Percentiles rank a stretch among this genome's conserved stretches.
phyloP scores from a whole-genome alignment of 2,113 vertebrate species.

The Phalacrocorax brasilianus region DNA sequence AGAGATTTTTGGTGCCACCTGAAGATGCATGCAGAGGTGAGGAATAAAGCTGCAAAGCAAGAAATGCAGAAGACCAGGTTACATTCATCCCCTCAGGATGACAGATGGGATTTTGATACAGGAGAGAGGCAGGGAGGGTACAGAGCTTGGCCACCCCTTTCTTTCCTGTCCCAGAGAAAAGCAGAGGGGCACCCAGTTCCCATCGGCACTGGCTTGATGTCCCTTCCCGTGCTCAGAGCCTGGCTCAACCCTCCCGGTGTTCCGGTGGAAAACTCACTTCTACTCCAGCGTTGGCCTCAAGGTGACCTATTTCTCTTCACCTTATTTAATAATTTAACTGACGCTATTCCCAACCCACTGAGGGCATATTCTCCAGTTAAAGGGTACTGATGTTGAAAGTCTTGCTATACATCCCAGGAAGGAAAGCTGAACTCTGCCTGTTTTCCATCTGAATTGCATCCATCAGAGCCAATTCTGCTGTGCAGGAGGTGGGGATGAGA shows the following conservation, averaged over 20 bases:
- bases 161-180: not conserved
- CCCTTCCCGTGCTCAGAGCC: not conserved
- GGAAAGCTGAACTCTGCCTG: not conserved
- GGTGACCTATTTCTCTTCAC: not conserved
- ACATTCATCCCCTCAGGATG: not conserved
- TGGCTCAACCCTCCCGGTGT: not conserved
- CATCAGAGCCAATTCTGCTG: not conserved
- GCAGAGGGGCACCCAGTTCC: not conserved
- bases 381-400: not conserved
- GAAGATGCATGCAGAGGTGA: not conserved
- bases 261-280: not conserved
- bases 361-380: not conserved
- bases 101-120: not conserved
- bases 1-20: not conserved
- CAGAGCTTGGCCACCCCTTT: not conserved
- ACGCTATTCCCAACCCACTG: not conserved
- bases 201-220: accelerated
- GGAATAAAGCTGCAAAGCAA: not conserved
- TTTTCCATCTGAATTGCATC: not conserved
- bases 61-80: not conserved
- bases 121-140: not conserved
- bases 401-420: not conserved
- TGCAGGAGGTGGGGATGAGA: accelerated
- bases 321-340: not conserved
- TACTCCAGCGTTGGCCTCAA: not conserved